phyloP scores from a whole-genome alignment of 2,797 vertebrate species.

The Peromyscus nudipes region DNA sequence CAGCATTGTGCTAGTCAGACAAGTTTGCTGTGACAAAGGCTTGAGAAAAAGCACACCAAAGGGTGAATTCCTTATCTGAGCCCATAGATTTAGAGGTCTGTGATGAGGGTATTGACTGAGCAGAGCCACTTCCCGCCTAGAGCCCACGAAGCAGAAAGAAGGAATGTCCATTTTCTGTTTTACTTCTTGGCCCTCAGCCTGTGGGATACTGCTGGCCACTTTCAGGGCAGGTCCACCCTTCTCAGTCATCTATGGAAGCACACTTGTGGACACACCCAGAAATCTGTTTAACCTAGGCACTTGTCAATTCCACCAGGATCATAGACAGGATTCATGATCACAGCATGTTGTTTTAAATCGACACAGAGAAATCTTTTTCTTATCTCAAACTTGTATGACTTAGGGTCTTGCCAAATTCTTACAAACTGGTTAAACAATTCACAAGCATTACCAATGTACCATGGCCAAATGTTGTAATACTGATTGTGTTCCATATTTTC shows the following conservation, averaged over 20 bases:
- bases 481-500: not conserved
- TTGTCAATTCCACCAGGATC: not conserved
- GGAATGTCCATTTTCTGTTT: not conserved
- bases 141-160: not conserved
- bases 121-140: not conserved
- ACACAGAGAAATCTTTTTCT: constrained; percentile 46
- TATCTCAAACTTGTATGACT: constrained; percentile 31
- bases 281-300: not conserved
- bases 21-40: not conserved
- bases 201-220: too few species aligned
- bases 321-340: not conserved
- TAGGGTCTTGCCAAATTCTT: not conserved
- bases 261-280: not conserved
- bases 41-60: not conserved
- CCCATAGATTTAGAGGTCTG: not conserved
- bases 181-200: not conserved
- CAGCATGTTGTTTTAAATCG: not conserved
- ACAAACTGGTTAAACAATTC: not conserved
- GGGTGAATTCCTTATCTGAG: not conserved
- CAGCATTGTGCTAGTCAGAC: not conserved
- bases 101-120: not conserved
- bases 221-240: not conserved
- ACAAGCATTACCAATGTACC: not conserved
- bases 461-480: not conserved
- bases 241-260: not conserved